Evolutionary conservation across 2,888 invertebrate species (phyloP).

Genomic region (Notodonta ziczac): DNA sequence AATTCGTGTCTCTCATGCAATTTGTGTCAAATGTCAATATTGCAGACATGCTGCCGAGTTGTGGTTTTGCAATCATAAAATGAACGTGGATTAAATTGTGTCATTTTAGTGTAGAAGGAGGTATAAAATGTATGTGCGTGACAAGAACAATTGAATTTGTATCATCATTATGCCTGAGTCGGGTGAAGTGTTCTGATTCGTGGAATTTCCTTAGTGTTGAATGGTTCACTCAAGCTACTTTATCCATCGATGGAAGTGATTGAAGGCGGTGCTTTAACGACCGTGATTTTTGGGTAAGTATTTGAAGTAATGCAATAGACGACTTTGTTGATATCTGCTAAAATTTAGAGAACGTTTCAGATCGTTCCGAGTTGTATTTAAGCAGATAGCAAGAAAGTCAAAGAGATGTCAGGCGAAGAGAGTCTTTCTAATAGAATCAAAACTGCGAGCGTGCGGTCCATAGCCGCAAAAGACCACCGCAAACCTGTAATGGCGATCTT

Average conservation of each 20-base stretch:
- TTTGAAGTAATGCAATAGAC: slow-evolving; percentile 73
- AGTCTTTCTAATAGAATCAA: slow-evolving; percentile 80
- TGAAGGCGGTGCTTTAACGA: slow-evolving; percentile 79
- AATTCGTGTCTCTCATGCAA: slow-evolving; percentile 72
- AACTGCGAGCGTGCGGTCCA: slow-evolving; percentile 82
- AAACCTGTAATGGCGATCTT: slow-evolving; percentile 99
- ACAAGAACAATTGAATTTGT: slow-evolving; percentile 43
- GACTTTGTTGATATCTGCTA: slow-evolving; percentile 70
- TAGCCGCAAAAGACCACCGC: slow-evolving; percentile 83
- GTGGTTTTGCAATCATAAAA: slow-evolving; percentile 59
- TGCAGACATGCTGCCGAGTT: slow-evolving; percentile 62
- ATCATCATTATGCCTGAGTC: slow-evolving; percentile 38
- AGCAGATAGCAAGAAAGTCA: slow-evolving; percentile 76
- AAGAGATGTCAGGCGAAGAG: slow-evolving; percentile 78
- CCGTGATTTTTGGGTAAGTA: slow-evolving; percentile 75
- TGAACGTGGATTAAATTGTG: slow-evolving; percentile 54
- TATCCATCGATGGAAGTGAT: slow-evolving; percentile 69
- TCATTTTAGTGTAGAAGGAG: slow-evolving; percentile 56
- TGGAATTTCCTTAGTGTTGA: slow-evolving; percentile 78
- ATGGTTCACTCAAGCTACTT: slow-evolving; percentile 70
- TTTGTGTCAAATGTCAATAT: slow-evolving; percentile 70
- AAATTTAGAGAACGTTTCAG: slow-evolving; percentile 15
- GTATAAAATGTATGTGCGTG: slow-evolving; percentile 59
- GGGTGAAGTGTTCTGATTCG: slow-evolving; percentile 71
- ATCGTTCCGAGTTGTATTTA: slow-evolving; percentile 29